Evolutionary conservation across 2,888 invertebrate species (phyloP), one percentile per base, ranked within the genome.

Genomic region (Ligdia adustata): DNA sequence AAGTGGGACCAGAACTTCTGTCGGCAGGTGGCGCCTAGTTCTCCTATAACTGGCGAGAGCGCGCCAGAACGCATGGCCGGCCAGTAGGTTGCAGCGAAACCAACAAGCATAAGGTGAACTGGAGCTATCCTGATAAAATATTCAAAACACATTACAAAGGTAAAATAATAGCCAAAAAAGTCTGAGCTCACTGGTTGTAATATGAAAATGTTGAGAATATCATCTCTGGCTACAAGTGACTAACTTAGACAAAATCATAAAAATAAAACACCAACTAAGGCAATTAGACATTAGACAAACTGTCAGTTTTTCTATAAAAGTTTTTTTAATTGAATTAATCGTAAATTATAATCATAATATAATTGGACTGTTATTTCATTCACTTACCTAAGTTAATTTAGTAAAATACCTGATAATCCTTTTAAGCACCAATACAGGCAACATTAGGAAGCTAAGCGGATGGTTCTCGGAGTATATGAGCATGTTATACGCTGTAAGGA

Each of bases 1-100:
- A 48, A 41, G 14, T 68, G 64, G 0, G 45, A 34, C 67, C 67
- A 68, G 39, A 66, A 66, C 32, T 66, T 68, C 3, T 27, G 26
- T 7, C 35, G 45, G 14, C 67, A 68, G 4, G 44, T 37, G 1
- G 31, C 33, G 13, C 46, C 52, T 15, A 62, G 43, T 7, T 38
- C 26, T 12, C 55, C 64, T n/a, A 68, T 52, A 1, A 51, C 45
- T 2, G 52, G 27, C 1, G 56, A 4, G 2, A 53, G 35, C 0
- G 64, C 20, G 11, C 31, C 40, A 3, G 15, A n/a, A 1, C 11
- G 34, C 64, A 28, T 46, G 58, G 1, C 57, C 50, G 6, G 58
- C 44, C 2, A 64, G 9, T 2, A 67, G 2, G 40, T 40, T 4
- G 40, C 40, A 4, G 9, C 9, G 9, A 31, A 40, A 22, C 31